Evolutionary conservation across 1,140 invertebrate species (phyloP).

Genomic region (Cotesia chilonis): DNA sequence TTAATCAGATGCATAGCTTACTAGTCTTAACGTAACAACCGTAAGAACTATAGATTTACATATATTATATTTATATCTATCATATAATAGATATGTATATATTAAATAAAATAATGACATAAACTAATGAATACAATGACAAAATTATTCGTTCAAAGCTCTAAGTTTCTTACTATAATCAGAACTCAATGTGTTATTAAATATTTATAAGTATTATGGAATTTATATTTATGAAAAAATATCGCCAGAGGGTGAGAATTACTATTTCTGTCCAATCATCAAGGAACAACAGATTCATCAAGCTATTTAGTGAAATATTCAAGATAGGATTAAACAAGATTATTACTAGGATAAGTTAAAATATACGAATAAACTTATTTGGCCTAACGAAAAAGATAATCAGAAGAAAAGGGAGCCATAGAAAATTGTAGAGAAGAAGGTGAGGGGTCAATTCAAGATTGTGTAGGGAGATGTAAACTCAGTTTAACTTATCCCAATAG

Average conservation of each 20-base stretch:
- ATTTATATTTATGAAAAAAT: constrained; percentile 10
- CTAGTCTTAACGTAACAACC: too few species aligned
- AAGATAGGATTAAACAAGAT: constrained; percentile 49
- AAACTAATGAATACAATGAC: too few species aligned
- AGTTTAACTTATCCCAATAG: constrained; percentile 46
- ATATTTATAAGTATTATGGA: too few species aligned
- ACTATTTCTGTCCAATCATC: constrained; percentile 2
- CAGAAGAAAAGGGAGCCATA: constrained; percentile 12
- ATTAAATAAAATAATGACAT: too few species aligned
- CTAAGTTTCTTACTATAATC: too few species aligned
- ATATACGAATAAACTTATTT: constrained; percentile 56
- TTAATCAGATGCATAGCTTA: too few species aligned
- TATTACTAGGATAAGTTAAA: constrained; percentile 40
- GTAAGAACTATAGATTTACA: too few species aligned
- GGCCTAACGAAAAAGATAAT: constrained; percentile 39
- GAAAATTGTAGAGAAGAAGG: constrained; percentile 27
- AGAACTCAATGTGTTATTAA: too few species aligned
- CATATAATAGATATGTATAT: too few species aligned
- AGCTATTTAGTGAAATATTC: constrained; percentile 34
- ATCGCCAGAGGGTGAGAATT: constrained; percentile 22
- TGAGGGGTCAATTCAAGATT: constrained; percentile 43
- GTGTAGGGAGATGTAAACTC: constrained; percentile 16
- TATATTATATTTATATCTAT: too few species aligned
- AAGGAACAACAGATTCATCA: constrained; percentile 46
- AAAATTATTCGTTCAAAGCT: too few species aligned